phyloP scores from a whole-genome alignment of 2,888 invertebrate genomes.

The Cryptosula pallasiana region DNA sequence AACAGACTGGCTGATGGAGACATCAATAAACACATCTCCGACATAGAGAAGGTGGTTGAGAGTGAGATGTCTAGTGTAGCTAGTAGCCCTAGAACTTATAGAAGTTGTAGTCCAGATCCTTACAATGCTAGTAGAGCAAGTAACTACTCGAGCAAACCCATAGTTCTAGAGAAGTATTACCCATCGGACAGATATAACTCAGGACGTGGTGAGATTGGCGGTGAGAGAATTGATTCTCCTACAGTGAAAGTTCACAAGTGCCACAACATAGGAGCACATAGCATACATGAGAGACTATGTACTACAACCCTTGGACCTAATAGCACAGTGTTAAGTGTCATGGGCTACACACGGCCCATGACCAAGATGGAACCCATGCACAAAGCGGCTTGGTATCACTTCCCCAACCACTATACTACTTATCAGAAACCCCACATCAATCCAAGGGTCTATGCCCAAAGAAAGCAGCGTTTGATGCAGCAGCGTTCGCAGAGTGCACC shows the following conservation, averaged over 20 bases:
- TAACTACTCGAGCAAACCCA: neutral
- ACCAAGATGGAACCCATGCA: slow-evolving; percentile 29
- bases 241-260: neutral
- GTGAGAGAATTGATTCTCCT: neutral
- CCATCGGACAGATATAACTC: neutral
- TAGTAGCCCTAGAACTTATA: neutral
- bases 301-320: slow-evolving; percentile 19
- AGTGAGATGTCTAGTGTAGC: neutral
- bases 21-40: neutral
- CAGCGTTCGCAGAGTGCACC: slow-evolving; percentile 8
- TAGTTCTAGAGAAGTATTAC: neutral
- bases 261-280: slow-evolving; percentile 9
- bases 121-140: neutral
- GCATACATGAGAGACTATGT: slow-evolving; percentile 12
- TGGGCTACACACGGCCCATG: slow-evolving; percentile 1
- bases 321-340: neutral
- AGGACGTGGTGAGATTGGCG: neutral
- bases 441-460: neutral
- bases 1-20: neutral
- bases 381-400: slow-evolving; percentile 47
- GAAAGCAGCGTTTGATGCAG: slow-evolving; percentile 4
- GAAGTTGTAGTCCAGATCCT: slow-evolving; percentile 1
- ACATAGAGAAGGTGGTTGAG: neutral
- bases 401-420: slow-evolving; percentile 44
- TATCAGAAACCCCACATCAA: slow-evolving; percentile 29